phyloP scores from a whole-genome alignment of 37 sponge, comb jelly and placozoan species.

The Axinella damicornis region DNA sequence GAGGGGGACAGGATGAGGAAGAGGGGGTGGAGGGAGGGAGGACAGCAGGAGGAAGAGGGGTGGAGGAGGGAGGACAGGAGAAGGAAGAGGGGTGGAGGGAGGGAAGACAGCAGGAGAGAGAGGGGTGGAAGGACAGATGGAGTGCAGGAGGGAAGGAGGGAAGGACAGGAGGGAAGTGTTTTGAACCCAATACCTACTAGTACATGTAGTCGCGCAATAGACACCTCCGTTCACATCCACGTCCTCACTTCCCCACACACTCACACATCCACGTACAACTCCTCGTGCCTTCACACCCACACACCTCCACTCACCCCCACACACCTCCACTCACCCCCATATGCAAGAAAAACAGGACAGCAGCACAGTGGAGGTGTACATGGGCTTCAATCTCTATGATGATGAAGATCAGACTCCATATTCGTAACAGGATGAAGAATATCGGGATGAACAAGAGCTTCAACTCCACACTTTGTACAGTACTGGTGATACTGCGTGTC shows the following conservation, averaged over 20 bases:
- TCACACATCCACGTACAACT: background rate
- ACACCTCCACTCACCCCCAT: conserved; percentile 5
- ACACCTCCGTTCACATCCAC: too few species aligned
- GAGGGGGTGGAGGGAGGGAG: background rate
- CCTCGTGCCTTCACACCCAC: too few species aligned
- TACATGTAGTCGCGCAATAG: too few species aligned
- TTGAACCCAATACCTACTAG: background rate
- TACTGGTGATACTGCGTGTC: background rate
- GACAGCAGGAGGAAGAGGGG: background rate
- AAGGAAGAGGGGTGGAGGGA: background rate
- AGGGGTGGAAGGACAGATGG: background rate
- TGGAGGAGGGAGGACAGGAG: background rate
- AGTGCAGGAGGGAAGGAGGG: background rate
- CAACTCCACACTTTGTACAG: conserved; percentile 33
- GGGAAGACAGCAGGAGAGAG: background rate
- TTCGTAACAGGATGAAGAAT: conserved; percentile 60
- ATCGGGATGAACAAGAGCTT: conserved; percentile 73
- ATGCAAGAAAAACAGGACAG: conserved; percentile 5
- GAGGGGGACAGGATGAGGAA: background rate
- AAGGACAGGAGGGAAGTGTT: background rate
- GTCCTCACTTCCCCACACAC: too few species aligned
- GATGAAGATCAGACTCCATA: conserved; percentile 47
- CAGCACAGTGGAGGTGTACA: conserved; percentile 1
- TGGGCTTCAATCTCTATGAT: conserved; percentile 20
- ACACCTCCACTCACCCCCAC: conserved; percentile 6